These are phyloP conservation scores for Oceanites oceanicus DNA, from an alignment of 2,113 vertebrate species.

Conservation along the genomic window DNA sequence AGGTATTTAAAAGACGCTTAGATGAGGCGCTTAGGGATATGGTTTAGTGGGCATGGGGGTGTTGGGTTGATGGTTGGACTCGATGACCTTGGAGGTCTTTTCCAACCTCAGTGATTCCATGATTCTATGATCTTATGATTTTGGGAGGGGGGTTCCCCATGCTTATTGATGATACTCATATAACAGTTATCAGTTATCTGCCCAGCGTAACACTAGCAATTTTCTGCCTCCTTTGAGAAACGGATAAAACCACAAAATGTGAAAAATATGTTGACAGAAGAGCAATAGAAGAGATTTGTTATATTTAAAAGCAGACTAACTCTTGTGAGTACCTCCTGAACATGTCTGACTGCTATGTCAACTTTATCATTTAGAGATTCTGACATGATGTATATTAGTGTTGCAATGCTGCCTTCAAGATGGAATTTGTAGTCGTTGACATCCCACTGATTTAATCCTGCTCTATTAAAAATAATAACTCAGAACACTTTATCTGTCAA, in stretches of 20 bases:
- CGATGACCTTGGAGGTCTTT: no score
- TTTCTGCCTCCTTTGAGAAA: background rate
- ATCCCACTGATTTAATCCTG: background rate
- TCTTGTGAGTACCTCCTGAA: background rate
- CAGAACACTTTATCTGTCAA: background rate
- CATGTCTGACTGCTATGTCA: background rate
- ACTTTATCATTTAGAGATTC: background rate
- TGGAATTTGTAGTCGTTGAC: background rate
- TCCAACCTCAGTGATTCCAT: no score
- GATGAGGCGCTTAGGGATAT: no score
- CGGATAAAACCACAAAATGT: background rate
- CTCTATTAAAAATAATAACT: background rate
- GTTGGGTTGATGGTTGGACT: no score
- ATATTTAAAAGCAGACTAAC: background rate
- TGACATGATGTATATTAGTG: background rate
- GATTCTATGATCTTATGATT: no score
- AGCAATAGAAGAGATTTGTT: background rate
- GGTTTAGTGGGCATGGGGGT: no score
- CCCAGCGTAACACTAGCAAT: background rate
- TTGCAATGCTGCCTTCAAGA: background rate
- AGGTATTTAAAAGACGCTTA: no score
- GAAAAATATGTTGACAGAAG: background rate
- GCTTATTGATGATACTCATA: background rate
- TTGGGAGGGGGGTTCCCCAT: background rate
- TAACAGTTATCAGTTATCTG: background rate